Conservation (phyloP, 2,888 invertebrate species). For the Dryococelus australis region DNA sequence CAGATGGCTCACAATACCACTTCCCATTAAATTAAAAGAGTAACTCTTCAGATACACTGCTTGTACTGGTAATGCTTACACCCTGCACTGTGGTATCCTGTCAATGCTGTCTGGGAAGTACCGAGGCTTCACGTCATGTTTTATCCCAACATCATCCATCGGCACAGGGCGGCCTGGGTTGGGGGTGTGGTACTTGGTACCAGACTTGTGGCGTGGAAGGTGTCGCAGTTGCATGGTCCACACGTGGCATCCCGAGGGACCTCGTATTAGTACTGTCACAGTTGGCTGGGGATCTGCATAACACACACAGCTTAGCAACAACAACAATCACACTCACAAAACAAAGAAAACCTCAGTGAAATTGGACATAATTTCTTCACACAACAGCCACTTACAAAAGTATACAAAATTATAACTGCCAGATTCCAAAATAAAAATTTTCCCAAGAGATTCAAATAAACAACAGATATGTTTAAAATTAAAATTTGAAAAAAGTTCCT, state of each 20-base stretch:
- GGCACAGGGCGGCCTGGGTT: conserved; percentile 78
- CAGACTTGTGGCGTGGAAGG: conserved; percentile 82
- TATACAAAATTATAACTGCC: too few species aligned
- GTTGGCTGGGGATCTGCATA: conserved; percentile 87
- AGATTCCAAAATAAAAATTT: too few species aligned
- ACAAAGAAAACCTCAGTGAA: too few species aligned
- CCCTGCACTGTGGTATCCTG: conserved; percentile 79
- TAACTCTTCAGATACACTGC: too few species aligned
- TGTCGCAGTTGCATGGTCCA: conserved; percentile 93
- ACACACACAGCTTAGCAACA: neutral
- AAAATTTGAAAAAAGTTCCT: too few species aligned
- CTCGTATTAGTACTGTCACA: conserved; percentile 85
- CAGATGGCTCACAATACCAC: too few species aligned
- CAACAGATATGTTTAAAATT: too few species aligned
- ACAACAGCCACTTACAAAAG: too few species aligned
- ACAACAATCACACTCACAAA: neutral
- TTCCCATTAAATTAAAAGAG: too few species aligned
- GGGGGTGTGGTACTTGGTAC: conserved; percentile 65
- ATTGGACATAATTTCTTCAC: too few species aligned
- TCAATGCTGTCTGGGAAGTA: conserved; percentile 84
- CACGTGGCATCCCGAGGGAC: conserved; percentile 93
- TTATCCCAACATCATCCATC: conserved; percentile 73
- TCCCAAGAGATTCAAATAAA: too few species aligned
- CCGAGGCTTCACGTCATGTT: conserved; percentile 73
- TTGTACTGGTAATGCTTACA: conserved; percentile 63